Percentiles rank a stretch among this genome's conserved stretches.
phyloP scores from a whole-genome alignment of 2,113 vertebrate species.

The Sardina pilchardus region DNA sequence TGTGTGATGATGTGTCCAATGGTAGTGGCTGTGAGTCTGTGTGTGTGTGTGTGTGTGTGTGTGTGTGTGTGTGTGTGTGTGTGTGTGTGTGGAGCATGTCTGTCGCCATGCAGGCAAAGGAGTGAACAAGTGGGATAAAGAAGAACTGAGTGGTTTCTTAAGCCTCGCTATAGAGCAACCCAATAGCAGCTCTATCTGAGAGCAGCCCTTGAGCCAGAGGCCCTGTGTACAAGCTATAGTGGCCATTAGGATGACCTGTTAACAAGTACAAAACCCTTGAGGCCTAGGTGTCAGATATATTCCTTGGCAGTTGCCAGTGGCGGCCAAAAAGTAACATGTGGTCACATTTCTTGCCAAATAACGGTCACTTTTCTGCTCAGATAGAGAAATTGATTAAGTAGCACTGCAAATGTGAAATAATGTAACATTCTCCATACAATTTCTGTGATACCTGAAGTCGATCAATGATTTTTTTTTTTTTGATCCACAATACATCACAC shows the following conservation, averaged over 20 bases:
- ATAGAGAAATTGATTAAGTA: not conserved
- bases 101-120: not conserved
- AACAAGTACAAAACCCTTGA: conserved; percentile 61
- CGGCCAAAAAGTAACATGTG: conserved; percentile 19
- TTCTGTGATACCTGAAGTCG: not conserved
- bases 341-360: conserved; percentile 1
- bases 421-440: not conserved
- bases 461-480: not conserved
- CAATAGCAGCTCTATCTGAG: conserved; percentile 26
- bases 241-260: conserved; percentile 60
- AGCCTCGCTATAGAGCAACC: not conserved
- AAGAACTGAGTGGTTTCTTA: not conserved
- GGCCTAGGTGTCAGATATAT: conserved; percentile 19
- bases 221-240: conserved; percentile 35
- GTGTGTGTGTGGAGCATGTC: not conserved
- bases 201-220: conserved; percentile 35
- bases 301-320: not conserved
- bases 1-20: not conserved
- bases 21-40: conserved; percentile 1
- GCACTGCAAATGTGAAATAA: not conserved
- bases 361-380: not conserved
- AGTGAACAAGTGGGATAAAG: not conserved
- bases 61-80: not conserved
- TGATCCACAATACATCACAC: not conserved
- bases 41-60: conserved; percentile 3